Percentiles rank a stretch among this genome's conserved stretches.
These are phyloP conservation scores for Calephelis perditalis DNA, from an alignment of 2,888 invertebrate genomes.

Conservation along the genomic window DNA sequence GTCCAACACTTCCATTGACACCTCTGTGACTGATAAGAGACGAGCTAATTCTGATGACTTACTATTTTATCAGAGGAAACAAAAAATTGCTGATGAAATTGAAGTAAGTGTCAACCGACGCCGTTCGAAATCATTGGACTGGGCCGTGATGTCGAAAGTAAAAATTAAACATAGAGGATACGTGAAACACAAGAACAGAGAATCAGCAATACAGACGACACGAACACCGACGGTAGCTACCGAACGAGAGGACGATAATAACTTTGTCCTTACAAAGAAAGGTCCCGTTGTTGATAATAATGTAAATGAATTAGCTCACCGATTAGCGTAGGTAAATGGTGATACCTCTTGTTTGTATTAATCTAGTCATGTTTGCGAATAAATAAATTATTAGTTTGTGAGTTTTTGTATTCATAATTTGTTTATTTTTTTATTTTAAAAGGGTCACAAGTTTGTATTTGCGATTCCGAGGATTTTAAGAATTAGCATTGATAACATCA, in stretches of 20 bases:
- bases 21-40: slow-evolving; percentile 32
- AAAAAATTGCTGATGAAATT: slow-evolving; percentile 32
- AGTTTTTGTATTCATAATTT: no score
- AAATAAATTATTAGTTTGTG: no score
- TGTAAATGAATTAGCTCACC: neutral
- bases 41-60: slow-evolving; percentile 61
- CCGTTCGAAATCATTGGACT: slow-evolving; percentile 53
- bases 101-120: slow-evolving; percentile 30
- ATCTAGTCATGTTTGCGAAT: no score
- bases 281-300: neutral
- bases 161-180: slow-evolving; percentile 17
- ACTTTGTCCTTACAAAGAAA: slow-evolving; percentile 17
- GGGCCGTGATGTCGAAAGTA: slow-evolving; percentile 26
- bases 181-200: slow-evolving; percentile 12
- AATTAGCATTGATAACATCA: no score
- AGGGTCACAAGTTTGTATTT: no score
- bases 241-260: slow-evolving; percentile 24
- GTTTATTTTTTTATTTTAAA: no score
- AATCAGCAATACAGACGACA: neutral
- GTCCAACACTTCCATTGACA: slow-evolving; percentile 22
- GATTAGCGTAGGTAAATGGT: no score
- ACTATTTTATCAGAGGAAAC: slow-evolving; percentile 48
- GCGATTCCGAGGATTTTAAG: no score
- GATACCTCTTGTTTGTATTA: no score
- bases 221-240: neutral